phyloP scores from a whole-genome alignment of 1,140 invertebrate genomes.

The Eumaeus atala region DNA sequence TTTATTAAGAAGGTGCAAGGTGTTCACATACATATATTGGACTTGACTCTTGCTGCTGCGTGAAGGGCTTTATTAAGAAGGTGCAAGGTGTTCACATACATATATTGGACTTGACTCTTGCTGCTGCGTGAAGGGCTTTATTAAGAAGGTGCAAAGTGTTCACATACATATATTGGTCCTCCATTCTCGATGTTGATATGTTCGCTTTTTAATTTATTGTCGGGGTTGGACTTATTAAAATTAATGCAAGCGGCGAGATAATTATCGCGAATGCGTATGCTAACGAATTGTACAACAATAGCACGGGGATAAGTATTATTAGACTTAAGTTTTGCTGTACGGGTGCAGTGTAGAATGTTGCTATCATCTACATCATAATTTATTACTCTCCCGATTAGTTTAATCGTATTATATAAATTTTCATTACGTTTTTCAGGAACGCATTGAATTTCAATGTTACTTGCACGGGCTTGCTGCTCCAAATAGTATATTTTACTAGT shows the following conservation, averaged over 20 bases:
- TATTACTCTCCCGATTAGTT: neutral
- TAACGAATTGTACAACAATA: slow-evolving; percentile 15
- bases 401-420: neutral
- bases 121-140: too few relatives aligned
- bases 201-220: slow-evolving; percentile 4
- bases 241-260: slow-evolving; percentile 5
- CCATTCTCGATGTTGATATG: neutral
- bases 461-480: too few relatives aligned
- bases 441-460: too few relatives aligned
- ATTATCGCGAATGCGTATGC: slow-evolving; percentile 10
- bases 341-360: slow-evolving; percentile 16
- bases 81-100: slow-evolving; percentile 6
- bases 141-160: too few relatives aligned
- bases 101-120: slow-evolving; percentile 3
- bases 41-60: slow-evolving; percentile 5
- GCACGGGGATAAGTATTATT: slow-evolving; percentile 13
- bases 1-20: slow-evolving; percentile 11
- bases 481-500: too few relatives aligned
- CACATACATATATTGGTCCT: slow-evolving; percentile 5
- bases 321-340: slow-evolving; percentile 16
- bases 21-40: slow-evolving; percentile 10
- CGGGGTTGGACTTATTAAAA: slow-evolving; percentile 12
- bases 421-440: neutral
- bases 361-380: slow-evolving; percentile 12
- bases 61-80: slow-evolving; percentile 13